Evolutionary conservation across 2,888 invertebrate genomes (phyloP), one percentile per base, ranked within the genome.

Genomic region (Diplolepis rosae): DNA sequence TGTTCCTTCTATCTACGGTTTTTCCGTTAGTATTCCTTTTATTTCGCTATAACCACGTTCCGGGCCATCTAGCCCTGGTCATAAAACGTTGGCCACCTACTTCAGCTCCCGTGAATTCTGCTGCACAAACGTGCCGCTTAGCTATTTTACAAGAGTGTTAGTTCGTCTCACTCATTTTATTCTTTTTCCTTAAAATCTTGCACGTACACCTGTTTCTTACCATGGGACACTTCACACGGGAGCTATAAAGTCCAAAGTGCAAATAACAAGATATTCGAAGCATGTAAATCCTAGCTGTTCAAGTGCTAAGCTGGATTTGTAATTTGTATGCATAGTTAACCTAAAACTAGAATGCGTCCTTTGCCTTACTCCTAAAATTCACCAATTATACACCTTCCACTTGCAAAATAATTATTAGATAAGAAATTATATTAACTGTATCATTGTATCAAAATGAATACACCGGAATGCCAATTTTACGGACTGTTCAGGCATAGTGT

Each of bases 221-320:
- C 67, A 56, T 70, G 66, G 77, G 78, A 70, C 79, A 80, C 80
- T 77, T 81, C 85, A 70, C 83, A 73, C 51, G 82, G 81, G 80
- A 79, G 82, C 77, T 75, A 79, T 86, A 84, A 85, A 85, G 79
- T 81, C 77, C 76, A 75, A 78, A 74, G 82, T 79, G 79, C 80
- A 82, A 85, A 83, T 78, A 82, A 78, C 79, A 75, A 78, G 79
- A 83, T 82, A 83, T 83, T 83, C 83, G 77, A 78, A 77, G 80
- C 79, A 81, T 83, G 82, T 75, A 80, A 77, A 75, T 70, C 75
- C 68, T 28, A 70, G 67, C 69, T 73, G 70, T 52, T 48, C 71
- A 65, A 67, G 72, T 72, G 65, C 74, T 73, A 65, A 69, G 71
- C 78, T 75, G 76, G 78, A 81, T 82, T 82, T 77, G 74, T 77